Conservation (phyloP, 2,113 vertebrate genomes). For the Pelecanus crispus region DNA sequence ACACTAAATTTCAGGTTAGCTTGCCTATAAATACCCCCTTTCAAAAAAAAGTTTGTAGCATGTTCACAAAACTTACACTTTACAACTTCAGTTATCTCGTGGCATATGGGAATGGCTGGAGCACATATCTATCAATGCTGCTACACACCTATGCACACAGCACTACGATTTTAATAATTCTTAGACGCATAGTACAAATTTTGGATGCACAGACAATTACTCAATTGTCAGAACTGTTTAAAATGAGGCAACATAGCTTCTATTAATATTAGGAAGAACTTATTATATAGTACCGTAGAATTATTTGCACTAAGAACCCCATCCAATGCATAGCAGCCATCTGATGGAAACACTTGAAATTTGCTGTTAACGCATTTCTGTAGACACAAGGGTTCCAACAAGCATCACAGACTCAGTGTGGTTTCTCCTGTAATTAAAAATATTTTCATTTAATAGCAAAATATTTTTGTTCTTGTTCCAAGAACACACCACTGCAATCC, state of each 20-base stretch:
- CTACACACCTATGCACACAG: neutral
- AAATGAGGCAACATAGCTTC: neutral
- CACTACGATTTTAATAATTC: neutral
- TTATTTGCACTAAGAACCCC: neutral
- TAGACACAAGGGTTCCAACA: neutral
- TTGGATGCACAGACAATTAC: neutral
- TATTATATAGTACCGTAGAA: neutral
- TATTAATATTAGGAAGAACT: neutral
- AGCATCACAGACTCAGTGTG: neutral
- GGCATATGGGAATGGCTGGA: accelerated
- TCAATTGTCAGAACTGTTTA: neutral
- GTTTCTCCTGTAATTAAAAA: conserved; percentile 31
- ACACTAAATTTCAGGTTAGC: neutral
- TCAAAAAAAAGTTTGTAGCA: neutral
- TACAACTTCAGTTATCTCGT: neutral
- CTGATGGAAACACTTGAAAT: neutral
- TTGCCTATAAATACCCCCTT: neutral
- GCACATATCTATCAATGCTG: neutral
- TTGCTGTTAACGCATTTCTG: neutral
- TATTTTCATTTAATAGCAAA: conserved; percentile 38
- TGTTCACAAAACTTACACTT: neutral
- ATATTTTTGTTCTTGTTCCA: conserved; percentile 50
- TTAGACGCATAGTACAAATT: neutral
- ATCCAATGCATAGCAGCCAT: neutral
- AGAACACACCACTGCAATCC: neutral